Percentiles rank a stretch among this genome's conserved stretches.
These are phyloP conservation scores for Serranus cabrilla DNA, from an alignment of 2,797 vertebrate genomes.

Conservation along the genomic window DNA sequence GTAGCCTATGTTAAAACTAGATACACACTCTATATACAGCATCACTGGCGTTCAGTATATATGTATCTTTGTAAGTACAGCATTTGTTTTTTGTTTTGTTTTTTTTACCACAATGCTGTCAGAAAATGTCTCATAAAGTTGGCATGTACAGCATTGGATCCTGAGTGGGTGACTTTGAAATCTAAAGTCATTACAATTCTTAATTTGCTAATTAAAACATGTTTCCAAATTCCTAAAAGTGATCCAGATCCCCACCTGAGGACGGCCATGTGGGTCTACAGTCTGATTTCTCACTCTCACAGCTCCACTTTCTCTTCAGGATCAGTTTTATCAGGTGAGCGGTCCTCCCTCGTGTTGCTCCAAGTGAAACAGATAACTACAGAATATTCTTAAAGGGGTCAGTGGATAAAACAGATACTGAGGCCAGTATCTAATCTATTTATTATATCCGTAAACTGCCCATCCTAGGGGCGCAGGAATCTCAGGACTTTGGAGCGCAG, in stretches of 20 bases:
- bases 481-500: constrained; percentile 97
- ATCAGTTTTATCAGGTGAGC: constrained; percentile 36
- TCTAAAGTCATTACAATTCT: constrained; percentile 41
- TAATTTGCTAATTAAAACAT: constrained; percentile 34
- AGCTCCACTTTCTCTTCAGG: constrained; percentile 50
- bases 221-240: constrained; percentile 40
- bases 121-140: constrained; percentile 53
- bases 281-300: constrained; percentile 45
- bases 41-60: constrained; percentile 65
- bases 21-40: constrained; percentile 73
- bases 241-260: constrained; percentile 30
- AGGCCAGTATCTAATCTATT: constrained; percentile 51
- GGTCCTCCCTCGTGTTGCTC: constrained; percentile 35
- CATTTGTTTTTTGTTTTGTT: constrained; percentile 40
- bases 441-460: constrained; percentile 28
- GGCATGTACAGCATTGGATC: constrained; percentile 42
- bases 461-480: constrained; percentile 94
- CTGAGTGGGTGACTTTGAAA: constrained; percentile 46
- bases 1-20: constrained; percentile 78
- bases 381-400: constrained; percentile 48
- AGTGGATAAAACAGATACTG: constrained; percentile 50
- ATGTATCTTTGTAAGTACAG: constrained; percentile 58
- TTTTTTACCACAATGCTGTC: constrained; percentile 32
- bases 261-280: constrained; percentile 19
- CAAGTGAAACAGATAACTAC: constrained; percentile 48